Percentiles rank a stretch among this genome's conserved stretches.
These are phyloP conservation scores for Maniola jurtina DNA, from an alignment of 1,140 invertebrate genomes.

Conservation along the genomic window DNA sequence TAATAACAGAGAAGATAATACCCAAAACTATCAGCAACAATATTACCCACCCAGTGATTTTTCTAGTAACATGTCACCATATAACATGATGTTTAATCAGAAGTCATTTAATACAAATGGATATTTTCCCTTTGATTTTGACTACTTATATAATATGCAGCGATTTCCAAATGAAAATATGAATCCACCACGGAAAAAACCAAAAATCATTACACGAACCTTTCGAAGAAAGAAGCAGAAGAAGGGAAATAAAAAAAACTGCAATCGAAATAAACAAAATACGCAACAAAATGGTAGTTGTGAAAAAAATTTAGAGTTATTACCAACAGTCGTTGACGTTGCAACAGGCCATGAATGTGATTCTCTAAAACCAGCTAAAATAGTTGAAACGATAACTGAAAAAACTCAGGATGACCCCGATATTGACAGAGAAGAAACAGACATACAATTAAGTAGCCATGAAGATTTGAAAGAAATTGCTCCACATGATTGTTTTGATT, in stretches of 20 bases:
- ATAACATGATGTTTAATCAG: conserved; percentile 22
- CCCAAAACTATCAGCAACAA: conserved; percentile 10
- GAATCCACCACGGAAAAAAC: conserved; percentile 18
- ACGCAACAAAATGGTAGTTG: conserved; percentile 13
- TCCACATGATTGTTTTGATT: neutral
- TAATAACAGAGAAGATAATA: conserved; percentile 8
- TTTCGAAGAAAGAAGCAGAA: conserved; percentile 29
- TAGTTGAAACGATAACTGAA: neutral
- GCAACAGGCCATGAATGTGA: neutral
- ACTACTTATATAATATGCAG: conserved; percentile 41
- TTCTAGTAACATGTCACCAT: conserved; percentile 20
- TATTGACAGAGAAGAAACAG: neutral
- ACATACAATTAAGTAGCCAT: neutral
- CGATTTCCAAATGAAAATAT: conserved; percentile 20
- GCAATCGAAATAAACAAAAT: conserved; percentile 19
- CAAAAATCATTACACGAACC: conserved; percentile 1
- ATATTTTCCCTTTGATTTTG: conserved; percentile 40
- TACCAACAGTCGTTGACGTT: conserved; percentile 6
- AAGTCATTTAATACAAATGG: conserved; percentile 20
- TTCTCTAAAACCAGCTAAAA: neutral
- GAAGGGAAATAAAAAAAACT: conserved; percentile 23
- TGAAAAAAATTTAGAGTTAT: conserved; percentile 13
- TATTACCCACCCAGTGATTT: conserved; percentile 15
- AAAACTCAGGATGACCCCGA: neutral
- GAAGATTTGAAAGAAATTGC: neutral